These are phyloP conservation scores for Pangasianodon hypophthalmus DNA, from an alignment of 2,113 vertebrate species.

Conservation along the genomic window DNA sequence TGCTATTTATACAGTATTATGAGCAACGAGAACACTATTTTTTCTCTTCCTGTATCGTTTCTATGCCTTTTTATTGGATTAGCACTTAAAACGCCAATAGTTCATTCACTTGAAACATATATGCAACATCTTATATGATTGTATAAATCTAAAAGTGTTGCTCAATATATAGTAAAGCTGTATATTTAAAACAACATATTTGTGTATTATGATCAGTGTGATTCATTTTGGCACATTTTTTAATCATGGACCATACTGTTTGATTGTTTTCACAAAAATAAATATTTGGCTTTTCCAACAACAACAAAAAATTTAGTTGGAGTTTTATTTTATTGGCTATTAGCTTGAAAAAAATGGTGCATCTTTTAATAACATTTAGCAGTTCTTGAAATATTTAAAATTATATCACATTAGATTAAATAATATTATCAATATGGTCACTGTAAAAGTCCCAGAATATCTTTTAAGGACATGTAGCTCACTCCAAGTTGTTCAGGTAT, in stretches of 20 bases:
- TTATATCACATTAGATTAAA: neutral
- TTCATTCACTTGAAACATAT: neutral
- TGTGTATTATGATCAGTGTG: slow-evolving; percentile 11
- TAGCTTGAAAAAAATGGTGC: slow-evolving; percentile 1
- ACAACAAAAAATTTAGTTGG: neutral
- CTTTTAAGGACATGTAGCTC: neutral
- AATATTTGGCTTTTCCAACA: slow-evolving; percentile 13
- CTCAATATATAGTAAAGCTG: slow-evolving; percentile 23
- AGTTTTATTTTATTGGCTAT: neutral
- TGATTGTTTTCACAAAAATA: slow-evolving; percentile 42
- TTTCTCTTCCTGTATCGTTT: neutral
- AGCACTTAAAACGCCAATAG: slow-evolving; percentile 20
- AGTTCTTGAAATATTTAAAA: neutral
- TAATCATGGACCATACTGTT: slow-evolving; percentile 1
- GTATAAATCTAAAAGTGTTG: slow-evolving; percentile 8
- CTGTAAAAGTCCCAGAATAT: neutral
- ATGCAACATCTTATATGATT: slow-evolving; percentile 18
- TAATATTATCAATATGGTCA: neutral
- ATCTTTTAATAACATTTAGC: neutral
- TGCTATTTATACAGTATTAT: neutral
- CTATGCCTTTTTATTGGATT: neutral
- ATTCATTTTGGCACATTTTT: neutral
- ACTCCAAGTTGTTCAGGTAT: neutral
- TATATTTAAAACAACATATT: neutral
- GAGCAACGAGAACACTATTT: slow-evolving; percentile 15